Conservation (phyloP, 2,888 invertebrate genomes). For the Apodemia zela region DNA sequence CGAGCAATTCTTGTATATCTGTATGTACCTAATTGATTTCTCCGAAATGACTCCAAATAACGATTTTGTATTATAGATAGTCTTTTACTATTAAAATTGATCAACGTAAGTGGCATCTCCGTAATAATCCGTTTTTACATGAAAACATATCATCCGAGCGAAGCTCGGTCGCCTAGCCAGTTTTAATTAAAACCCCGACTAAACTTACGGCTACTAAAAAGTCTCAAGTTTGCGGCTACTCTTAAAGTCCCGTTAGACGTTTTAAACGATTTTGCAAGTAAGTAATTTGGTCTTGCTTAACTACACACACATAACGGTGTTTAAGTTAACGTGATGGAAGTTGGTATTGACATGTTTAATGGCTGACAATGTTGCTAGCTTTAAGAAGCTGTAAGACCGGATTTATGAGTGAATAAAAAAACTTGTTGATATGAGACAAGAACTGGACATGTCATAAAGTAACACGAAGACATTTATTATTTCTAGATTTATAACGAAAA, state of each 20-base stretch:
- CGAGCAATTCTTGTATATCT: no score
- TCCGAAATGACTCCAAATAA: no score
- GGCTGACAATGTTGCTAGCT: conserved; percentile 1
- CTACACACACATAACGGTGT: conserved; percentile 12
- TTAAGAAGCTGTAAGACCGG: neutral
- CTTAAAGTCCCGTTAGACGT: conserved; percentile 4
- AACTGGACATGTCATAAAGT: no score
- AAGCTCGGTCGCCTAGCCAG: no score
- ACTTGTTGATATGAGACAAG: neutral
- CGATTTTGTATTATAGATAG: no score
- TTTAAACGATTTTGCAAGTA: conserved; percentile 7
- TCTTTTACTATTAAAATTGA: no score
- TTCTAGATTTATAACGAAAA: no score
- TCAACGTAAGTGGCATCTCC: neutral
- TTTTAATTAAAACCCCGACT: neutral
- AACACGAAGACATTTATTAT: no score
- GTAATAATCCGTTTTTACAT: no score
- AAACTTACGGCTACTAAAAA: neutral
- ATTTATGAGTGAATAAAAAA: neutral
- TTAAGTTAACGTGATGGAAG: conserved; percentile 11
- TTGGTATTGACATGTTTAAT: conserved; percentile 6
- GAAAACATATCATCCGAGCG: no score
- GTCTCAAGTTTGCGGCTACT: neutral
- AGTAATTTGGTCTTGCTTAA: conserved; percentile 17
- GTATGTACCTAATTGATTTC: no score